Conservation (phyloP, 2,113 vertebrate species). For the Seriola rivoliana region DNA sequence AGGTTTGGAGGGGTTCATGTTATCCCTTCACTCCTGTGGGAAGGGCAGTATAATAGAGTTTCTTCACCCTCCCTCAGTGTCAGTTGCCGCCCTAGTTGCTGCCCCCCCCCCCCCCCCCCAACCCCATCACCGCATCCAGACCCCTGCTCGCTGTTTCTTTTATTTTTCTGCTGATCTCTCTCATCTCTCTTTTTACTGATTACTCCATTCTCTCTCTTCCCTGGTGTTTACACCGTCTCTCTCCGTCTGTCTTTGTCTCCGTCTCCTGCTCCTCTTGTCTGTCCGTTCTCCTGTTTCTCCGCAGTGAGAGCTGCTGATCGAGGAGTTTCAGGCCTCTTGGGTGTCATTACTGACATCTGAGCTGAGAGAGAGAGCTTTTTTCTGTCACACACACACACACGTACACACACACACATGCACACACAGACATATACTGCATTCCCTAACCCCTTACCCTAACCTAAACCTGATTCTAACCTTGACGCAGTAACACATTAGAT, state of each 20-base stretch:
- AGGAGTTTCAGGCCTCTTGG: slow-evolving; percentile 65
- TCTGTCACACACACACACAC: background rate
- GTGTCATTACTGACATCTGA: slow-evolving; percentile 71
- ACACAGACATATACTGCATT: too few species aligned
- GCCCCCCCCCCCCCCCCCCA: background rate
- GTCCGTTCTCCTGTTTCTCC: slow-evolving; percentile 43
- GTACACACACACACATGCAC: background rate
- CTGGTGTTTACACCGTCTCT: background rate
- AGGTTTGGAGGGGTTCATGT: slow-evolving; percentile 53
- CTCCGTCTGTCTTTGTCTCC: slow-evolving; percentile 1
- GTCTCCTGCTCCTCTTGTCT: slow-evolving; percentile 12
- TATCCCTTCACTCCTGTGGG: slow-evolving; percentile 4
- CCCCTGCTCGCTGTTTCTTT: background rate
- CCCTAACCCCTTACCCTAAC: too few species aligned
- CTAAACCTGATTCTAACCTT: too few species aligned
- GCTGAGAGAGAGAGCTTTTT: slow-evolving; percentile 37
- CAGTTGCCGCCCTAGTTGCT: slow-evolving; percentile 7
- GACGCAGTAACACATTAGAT: too few species aligned
- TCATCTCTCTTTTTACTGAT: slow-evolving; percentile 9
- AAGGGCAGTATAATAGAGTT: slow-evolving; percentile 26
- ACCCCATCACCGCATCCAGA: background rate
- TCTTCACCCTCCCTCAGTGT: slow-evolving; percentile 24
- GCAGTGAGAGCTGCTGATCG: slow-evolving; percentile 75
- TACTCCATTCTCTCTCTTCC: slow-evolving; percentile 9
- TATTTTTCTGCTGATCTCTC: slow-evolving; percentile 20